Evolutionary conservation across 2,113 vertebrate species (phyloP).

Genomic region (Beaufortia kweichowensis): DNA sequence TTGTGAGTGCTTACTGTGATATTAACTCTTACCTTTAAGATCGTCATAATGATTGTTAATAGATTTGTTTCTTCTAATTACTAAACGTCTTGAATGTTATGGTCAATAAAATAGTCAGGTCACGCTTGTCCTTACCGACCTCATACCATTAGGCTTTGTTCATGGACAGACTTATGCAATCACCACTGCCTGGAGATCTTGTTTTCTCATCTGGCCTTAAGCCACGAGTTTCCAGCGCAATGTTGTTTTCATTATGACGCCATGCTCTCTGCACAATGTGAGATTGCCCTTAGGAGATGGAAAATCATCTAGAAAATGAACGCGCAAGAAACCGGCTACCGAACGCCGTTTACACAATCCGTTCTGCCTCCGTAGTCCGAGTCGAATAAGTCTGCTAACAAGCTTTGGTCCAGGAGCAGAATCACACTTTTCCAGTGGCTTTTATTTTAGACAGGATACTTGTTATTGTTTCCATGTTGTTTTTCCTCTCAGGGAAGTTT

Average conservation of each 20-base stretch:
- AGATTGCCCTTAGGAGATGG: constrained; percentile 9
- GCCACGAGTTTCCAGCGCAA: neutral
- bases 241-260: constrained; percentile 21
- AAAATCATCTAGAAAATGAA: constrained; percentile 3
- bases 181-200: neutral
- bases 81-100: neutral
- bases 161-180: neutral
- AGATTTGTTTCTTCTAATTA: too few species aligned
- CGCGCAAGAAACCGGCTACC: neutral
- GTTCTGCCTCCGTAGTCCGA: neutral
- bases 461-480: constrained; percentile 27
- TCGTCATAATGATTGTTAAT: too few species aligned
- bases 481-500: neutral
- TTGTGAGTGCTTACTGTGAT: too few species aligned
- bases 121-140: neutral
- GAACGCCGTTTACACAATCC: neutral
- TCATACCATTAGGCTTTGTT: neutral
- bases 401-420: neutral
- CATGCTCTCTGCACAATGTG: neutral
- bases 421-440: neutral
- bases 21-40: too few species aligned
- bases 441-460: neutral
- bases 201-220: neutral
- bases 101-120: neutral
- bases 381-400: neutral